Base-by-base conservation (phyloP, 2,888 invertebrate species). In the Nomada fabriciana region DNA sequence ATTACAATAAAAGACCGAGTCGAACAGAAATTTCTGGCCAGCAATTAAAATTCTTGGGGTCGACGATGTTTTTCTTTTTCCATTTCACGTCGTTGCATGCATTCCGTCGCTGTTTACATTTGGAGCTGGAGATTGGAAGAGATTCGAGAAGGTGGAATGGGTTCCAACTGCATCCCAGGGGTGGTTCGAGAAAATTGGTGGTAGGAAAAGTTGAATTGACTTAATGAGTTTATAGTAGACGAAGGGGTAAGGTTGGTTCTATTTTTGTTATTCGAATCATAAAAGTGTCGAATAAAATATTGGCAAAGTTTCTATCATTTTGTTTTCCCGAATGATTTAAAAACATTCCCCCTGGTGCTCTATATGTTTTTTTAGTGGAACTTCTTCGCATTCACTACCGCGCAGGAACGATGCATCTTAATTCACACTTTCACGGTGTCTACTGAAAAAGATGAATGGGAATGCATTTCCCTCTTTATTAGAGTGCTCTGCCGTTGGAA, bases 1-100 rank as follows among this genome's bases (percentile, higher is more conserved):
- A 61, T 67, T 67, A 57, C n/a, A 29, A 61, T 80, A 72, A 72
- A 63, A 42, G 60, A 20, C 2, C 50, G 53, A 7, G 15, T 25
- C 57, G 25, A 18, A 1, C 18, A 42, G 20, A 57, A 64, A 63
- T 43, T 55, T 43, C 10, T 20, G 2, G 29, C 15, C 23, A 18
- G 23, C 18, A 10, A 20, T 50, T 60, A 60, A 61, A 71, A 50
- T 60, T 36, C 60, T 25, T 15, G 25, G 4, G 25, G 36, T 36
- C 7, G 11, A 11, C 50, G 13, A 13, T 25, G n/a, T 25, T 55
- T 29, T 63, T 50, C 2, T 23, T n/a, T 23, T 23, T 23, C 20
- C 15, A 0, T 25, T 57, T 0, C 57, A 20, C 23, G 15, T 18
- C 18, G 36, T 42, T 20, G 11, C 23, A 20, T 18, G 11, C 18